Evolutionary conservation across 2,113 vertebrate genomes (phyloP).

Genomic region (Tachuris rubrigastra): DNA sequence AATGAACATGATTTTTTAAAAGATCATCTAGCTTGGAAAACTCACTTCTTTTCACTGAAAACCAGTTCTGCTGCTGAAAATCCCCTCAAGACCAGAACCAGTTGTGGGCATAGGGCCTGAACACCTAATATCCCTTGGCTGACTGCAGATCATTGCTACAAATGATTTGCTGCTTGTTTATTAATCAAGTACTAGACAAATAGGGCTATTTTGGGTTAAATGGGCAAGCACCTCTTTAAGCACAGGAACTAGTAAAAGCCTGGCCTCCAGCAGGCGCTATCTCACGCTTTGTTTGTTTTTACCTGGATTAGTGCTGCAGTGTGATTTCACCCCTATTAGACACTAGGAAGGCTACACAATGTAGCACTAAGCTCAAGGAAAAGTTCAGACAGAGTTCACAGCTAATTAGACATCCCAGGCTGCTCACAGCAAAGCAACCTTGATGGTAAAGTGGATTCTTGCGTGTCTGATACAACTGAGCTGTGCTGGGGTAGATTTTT

Average conservation of each 20-base stretch:
- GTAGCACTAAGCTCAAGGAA: background rate
- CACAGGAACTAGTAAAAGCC: background rate
- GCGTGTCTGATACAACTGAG: rapidly evolving
- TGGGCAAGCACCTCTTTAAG: background rate
- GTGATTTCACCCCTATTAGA: background rate
- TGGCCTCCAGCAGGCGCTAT: background rate
- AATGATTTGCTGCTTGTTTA: background rate
- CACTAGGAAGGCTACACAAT: background rate
- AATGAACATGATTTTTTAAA: background rate
- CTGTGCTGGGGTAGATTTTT: background rate
- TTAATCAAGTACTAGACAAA: background rate
- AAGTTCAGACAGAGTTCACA: slow-evolving; percentile 48
- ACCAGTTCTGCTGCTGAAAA: background rate
- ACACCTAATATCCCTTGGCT: too few relatives aligned
- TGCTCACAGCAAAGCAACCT: background rate
- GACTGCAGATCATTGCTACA: background rate
- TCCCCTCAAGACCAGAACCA: rapidly evolving
- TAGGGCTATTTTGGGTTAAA: background rate
- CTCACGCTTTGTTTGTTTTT: slow-evolving; percentile 20
- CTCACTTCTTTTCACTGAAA: background rate
- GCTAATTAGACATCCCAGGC: background rate
- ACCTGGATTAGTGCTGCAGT: background rate
- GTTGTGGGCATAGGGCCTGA: background rate
- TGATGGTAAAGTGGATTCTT: background rate
- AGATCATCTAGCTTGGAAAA: background rate